These are phyloP conservation scores for Drosophila baimaii DNA, from an alignment of 1,140 invertebrate species.

Conservation along the genomic window DNA sequence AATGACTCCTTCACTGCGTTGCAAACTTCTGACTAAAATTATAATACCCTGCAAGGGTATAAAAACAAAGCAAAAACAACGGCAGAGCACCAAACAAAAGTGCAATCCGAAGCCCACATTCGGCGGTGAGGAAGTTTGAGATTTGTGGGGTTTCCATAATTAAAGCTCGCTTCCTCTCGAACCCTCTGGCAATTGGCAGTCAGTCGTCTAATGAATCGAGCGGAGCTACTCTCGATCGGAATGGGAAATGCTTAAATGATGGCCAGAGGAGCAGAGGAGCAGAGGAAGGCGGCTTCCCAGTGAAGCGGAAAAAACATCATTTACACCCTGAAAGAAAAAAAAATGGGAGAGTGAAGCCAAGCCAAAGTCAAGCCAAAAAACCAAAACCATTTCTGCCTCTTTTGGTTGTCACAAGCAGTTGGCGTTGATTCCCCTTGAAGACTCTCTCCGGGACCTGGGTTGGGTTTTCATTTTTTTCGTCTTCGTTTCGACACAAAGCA, in stretches of 20 bases:
- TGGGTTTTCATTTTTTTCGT: neutral
- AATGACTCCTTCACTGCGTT: too few relatives aligned
- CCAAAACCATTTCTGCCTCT: conserved; percentile 22
- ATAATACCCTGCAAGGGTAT: too few relatives aligned
- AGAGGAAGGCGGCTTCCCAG: too few relatives aligned
- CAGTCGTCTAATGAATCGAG: conserved; percentile 36
- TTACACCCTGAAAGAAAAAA: conserved; percentile 50
- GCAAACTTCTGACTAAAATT: too few relatives aligned
- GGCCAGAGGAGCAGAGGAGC: too few relatives aligned
- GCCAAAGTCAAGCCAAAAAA: conserved; percentile 9
- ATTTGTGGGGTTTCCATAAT: conserved; percentile 47
- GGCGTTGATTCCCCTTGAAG: conserved; percentile 23
- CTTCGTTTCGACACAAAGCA: conserved; percentile 15
- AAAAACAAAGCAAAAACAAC: neutral
- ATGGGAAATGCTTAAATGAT: too few relatives aligned
- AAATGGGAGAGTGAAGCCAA: conserved; percentile 13
- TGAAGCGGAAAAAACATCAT: conserved; percentile 63
- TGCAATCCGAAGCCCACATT: conserved; percentile 11
- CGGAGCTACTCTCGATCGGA: conserved; percentile 22
- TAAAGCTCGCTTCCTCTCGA: conserved; percentile 7
- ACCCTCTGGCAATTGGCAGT: conserved; percentile 26
- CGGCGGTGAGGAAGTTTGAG: neutral
- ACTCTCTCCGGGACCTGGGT: neutral
- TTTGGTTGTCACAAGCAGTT: conserved; percentile 56
- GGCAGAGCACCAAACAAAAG: neutral